Evolutionary conservation across 2,797 vertebrate genomes (phyloP).

Genomic region (Anomalospiza imberbis): DNA sequence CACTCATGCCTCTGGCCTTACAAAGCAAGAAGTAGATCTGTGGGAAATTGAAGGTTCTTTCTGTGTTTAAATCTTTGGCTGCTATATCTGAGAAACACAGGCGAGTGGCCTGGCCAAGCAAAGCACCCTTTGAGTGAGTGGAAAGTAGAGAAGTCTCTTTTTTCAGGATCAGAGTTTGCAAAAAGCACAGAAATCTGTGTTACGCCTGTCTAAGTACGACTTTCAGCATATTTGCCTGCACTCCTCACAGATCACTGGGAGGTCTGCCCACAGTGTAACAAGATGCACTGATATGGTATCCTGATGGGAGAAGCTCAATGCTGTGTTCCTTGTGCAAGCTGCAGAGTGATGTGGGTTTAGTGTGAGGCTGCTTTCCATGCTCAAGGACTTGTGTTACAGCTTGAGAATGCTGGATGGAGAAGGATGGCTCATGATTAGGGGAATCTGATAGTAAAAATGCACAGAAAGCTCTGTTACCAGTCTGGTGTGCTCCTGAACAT

Average conservation of each 20-base stretch:
- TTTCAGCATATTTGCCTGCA: background rate
- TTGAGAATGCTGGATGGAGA: background rate
- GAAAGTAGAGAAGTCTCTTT: background rate
- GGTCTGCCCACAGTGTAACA: background rate
- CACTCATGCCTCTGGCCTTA: background rate
- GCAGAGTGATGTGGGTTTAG: background rate
- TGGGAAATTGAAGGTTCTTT: background rate
- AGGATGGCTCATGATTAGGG: background rate
- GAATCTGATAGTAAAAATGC: background rate
- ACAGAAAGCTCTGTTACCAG: background rate
- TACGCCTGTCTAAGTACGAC: background rate
- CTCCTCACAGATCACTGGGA: background rate
- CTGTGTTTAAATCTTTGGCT: background rate
- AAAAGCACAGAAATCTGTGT: background rate
- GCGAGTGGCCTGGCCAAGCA: background rate
- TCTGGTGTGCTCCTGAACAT: background rate
- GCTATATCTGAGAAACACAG: background rate
- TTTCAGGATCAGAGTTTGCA: background rate
- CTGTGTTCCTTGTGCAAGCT: background rate
- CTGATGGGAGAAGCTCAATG: background rate
- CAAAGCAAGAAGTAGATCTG: background rate
- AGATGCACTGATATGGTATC: background rate
- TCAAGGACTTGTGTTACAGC: background rate
- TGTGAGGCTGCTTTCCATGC: background rate
- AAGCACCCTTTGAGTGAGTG: background rate